Evolutionary conservation across 2,113 vertebrate species (phyloP), one percentile per base, ranked within the genome.

Genomic region (Coregonus clupeaformis): DNA sequence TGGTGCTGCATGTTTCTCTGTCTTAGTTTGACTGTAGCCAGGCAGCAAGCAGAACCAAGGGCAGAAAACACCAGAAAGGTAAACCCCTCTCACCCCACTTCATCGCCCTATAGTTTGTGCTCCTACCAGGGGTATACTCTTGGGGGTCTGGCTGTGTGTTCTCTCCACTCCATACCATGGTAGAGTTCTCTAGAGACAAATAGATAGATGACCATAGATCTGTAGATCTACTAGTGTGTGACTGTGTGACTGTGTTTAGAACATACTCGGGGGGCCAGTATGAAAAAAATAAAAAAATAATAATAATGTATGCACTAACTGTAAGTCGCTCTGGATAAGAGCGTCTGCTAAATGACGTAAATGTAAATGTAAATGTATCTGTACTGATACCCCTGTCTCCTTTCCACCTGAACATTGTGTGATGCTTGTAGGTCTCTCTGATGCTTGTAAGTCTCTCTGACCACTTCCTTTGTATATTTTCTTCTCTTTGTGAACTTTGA

Each of bases 11-110:
- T 92, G 88, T 88, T 86, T 91, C 78, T 90, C 87, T 84, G 84
- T 91, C 87, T 82, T 89, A 93, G 92, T 93, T 88, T 93, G 91
- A 93, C 83, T 87, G 82, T 93, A 92, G 82, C 91, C 91, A 93
- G 88, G 84, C 91, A 92, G 80, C 89, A 84, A 90, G 69, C 91
- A 90, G 85, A 86, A 64, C 89, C 86, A 84, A 84, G 83, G 91
- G 88, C 88, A 74, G 88, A 89, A 90, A 86, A 85, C 76, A 89
- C 77, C 84, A 86, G 88, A 88, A 91, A 94, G 92, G 92, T 94
- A 93, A 92, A 90, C 82, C 77, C 73, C 27, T 71, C 29, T 80
- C 75, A 76, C 75, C 75, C 29, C 64, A 14, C 29, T 20, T 30
- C 18, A 36, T 12, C 4, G 3, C 7, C 67, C 67, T 27, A 7